Evolutionary conservation across 2,797 vertebrate species (phyloP), one percentile per base, ranked within the genome.

Genomic region (Chloroceryle inda): DNA sequence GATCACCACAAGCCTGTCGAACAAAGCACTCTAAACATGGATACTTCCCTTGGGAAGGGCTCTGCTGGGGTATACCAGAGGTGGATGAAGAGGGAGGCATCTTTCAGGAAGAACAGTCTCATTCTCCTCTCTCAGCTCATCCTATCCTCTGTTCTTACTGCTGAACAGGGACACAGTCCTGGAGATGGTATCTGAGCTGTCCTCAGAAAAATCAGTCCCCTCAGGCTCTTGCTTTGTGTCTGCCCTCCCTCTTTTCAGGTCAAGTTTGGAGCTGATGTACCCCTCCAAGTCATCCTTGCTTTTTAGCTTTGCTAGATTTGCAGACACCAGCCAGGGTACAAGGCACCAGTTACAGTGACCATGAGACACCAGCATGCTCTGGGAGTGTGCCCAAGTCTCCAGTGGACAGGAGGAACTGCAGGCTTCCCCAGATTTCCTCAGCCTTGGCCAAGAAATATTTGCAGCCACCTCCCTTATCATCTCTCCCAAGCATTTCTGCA

Each of bases 201-300:
- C 8, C 63, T 49, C 11, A 1, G 27, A 6, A 6, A 71, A 77
- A 67, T 63, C 64, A 2, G 44, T 13, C 7, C 26, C 29, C 31
- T 42, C 11, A 0, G 64, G 37, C n/a, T 62, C 55, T 62, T n/a
- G 17, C 1, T 76, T 53, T 4, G 0, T 5, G 20, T 6, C 49
- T 64, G 35, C 5, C 9, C 13, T 15, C 71, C 44, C 50, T 59
- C 53, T 44, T 74, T 49, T 52, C 40, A 40, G 45, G 27, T 53
- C 12, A 40, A 26, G 6, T 33, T 63, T 67, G 61, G 35, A 42
- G 24, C 9, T 26, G 61, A 31, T 18, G 17, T 62, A 16, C 20
- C 31, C 31, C 50, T 61, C 5, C 1, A 0, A 44, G 24, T 16
- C 15, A 27, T 71, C 18, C 50, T 71, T 7, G 26, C 19, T 42